These are phyloP conservation scores for Portevinia maculata DNA, from an alignment of 2,888 invertebrate species.

Conservation along the genomic window DNA sequence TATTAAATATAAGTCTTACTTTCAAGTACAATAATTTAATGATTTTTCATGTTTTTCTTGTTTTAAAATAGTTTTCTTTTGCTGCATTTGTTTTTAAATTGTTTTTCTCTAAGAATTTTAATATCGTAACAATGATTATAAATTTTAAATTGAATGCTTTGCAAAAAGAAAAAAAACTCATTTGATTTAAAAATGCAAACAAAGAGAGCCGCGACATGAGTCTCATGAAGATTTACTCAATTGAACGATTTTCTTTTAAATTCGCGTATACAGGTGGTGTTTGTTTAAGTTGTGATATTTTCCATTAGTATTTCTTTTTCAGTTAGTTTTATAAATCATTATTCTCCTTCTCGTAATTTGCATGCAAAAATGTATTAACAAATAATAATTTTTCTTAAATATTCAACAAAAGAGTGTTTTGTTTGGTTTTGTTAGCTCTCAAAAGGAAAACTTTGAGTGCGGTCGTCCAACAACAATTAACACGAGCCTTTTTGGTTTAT, in stretches of 20 bases:
- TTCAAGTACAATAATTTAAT: constrained; percentile 81
- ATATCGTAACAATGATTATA: constrained; percentile 23
- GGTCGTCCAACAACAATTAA: constrained; percentile 46
- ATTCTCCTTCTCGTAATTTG: constrained; percentile 1
- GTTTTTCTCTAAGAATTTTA: constrained; percentile 26
- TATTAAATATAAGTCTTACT: constrained; percentile 81
- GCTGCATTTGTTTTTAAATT: constrained; percentile 11
- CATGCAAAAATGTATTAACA: constrained; percentile 45
- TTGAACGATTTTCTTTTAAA: constrained; percentile 1
- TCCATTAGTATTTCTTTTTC: constrained; percentile 10
- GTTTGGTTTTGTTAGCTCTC: constrained; percentile 2
- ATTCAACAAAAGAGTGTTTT: constrained; percentile 37
- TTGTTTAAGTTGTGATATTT: constrained; percentile 13
- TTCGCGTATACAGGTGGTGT: constrained; percentile 34
- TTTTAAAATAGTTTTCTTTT: constrained; percentile 34
- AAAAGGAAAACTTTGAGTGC: constrained; percentile 49
- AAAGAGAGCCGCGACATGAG: neutral
- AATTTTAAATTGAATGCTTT: constrained; percentile 40
- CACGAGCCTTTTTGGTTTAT: constrained; percentile 59
- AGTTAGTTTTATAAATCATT: constrained; percentile 10
- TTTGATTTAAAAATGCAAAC: constrained; percentile 2
- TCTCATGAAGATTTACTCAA: constrained; percentile 3
- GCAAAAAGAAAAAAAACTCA: constrained; percentile 36
- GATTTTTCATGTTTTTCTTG: constrained; percentile 28
- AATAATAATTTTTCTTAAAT: constrained; percentile 9